Base-by-base conservation (phyloP, 2,888 invertebrate genomes). In the Folsomia manolachei region DNA sequence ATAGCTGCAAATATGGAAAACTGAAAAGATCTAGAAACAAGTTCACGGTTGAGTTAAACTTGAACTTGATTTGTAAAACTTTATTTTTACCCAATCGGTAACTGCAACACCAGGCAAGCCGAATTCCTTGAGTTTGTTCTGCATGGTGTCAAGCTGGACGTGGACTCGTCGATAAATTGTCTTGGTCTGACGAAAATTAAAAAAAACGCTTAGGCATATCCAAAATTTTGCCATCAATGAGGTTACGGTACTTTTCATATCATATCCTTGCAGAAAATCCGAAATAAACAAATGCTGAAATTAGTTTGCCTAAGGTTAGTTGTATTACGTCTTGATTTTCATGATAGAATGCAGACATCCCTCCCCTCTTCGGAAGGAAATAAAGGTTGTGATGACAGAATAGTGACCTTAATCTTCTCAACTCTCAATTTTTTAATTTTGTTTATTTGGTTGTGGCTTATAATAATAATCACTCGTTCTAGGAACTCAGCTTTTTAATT, bases 21-120 rank as follows among this genome's bases (percentile, higher is more conserved):
- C 19, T 18, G 71, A 61, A 27, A 71, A 71, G 1, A 71, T 26
- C 71, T 71, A 7, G n/a, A 26, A 60, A 39, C n/a, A n/a, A n/a
- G n/a, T n/a, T n/a, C n/a, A n/a, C n/a, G n/a, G n/a, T n/a, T n/a
- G n/a, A n/a, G n/a, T n/a, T n/a, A n/a, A n/a, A n/a, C n/a, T n/a
- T n/a, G n/a, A n/a, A n/a, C n/a, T n/a, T n/a, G n/a, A 39, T 39
- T 39, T 39, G 14, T 9, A 39, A 39, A 39, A 14, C 14, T 9
- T 9, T 39, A 39, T 39, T 39, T 39, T 39, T 39, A 39, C 39
- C 39, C 39, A 39, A 39, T 39, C 39, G 4, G 14, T 39, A 9
- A 39, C 39, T 9, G 39, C 39, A 39, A 39, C 14, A 9, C 39
- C 39, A 39, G 39, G 4, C 7, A 39, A 4, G 39, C 39, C 39